Base-by-base conservation (phyloP, 2,888 invertebrate genomes). In the Chrysolina americana region DNA sequence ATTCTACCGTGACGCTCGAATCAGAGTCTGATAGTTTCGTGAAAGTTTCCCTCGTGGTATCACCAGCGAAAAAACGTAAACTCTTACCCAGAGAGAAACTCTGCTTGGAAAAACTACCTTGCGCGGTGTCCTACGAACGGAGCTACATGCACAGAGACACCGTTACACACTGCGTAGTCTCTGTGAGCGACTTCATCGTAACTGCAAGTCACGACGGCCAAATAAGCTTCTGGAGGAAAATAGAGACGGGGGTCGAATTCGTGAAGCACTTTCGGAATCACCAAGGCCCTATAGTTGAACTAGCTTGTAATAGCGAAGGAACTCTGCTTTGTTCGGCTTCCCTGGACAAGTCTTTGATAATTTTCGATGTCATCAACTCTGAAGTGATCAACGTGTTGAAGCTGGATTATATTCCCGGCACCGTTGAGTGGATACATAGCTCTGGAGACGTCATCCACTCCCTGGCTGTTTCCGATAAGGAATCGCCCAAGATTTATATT, bases 311-410 rank as follows among this genome's bases (percentile, higher is more conserved):
- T 87, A 91, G 91, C 70, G 95, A 95, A 70, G 99, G 99, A 0
- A 93, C 95, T 1, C 89, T 98, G 48, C 91, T 98, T n/a, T 96
- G 96, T 83, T 98, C 98, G 0, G 93, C 97, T 0, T 97, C 98
- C 1, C 90, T 93, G 41, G 99, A 98, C 88, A 96, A 97, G 87
- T 94, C 96, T 4, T 90, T 98, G 41, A 99, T 99, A 90, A 94
- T 99, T 0, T 99, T 98, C 89, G 99, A 99, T 90, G 95, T 99
- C 70, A 90, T 98, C 75, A 99, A 99, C 89, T 98, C 98, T 90
- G 98, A 99, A 87, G 99, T 99, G 99, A 99, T 99, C 80, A 99
- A 98, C 87, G 99, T 99, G 95, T 93, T 99, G 84, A 92, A 94
- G 82, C 88, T 98, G 81, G 93, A 94, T 19, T 98, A 93, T 88